A percentile compares a stretch with the other conserved stretches of the same genome.
Evolutionary conservation across 1,140 invertebrate genomes (phyloP).

Genomic region (Cataglyphis hispanica): DNA sequence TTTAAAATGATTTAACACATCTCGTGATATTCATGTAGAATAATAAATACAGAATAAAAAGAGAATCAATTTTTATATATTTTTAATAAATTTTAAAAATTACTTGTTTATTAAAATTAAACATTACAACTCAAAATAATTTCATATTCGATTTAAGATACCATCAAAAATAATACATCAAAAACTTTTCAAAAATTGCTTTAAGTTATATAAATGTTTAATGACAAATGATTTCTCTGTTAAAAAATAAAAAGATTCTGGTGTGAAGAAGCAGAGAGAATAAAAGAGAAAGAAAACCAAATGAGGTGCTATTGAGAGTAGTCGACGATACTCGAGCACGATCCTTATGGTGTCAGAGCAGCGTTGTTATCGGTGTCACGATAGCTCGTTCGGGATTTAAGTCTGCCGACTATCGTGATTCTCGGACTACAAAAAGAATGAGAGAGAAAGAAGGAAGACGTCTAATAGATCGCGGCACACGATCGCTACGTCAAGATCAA

Average conservation of each 20-base stretch:
- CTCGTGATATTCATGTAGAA: background rate
- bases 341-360: conserved; percentile 11
- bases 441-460: background rate
- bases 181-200: background rate
- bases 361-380: conserved; percentile 35
- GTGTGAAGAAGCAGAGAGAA: conserved; percentile 12
- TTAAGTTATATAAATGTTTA: conserved; percentile 26
- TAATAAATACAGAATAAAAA: background rate
- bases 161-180: background rate
- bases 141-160: background rate
- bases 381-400: conserved; percentile 66
- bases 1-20: background rate
- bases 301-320: conserved; percentile 25
- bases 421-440: background rate
- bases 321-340: conserved; percentile 54
- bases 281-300: conserved; percentile 8
- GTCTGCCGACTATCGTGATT: conserved; percentile 48
- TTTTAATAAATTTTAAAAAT: background rate
- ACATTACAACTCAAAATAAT: background rate
- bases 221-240: background rate
- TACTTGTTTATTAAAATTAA: background rate
- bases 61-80: background rate
- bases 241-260: conserved; percentile 1
- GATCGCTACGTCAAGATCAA: conserved; percentile 14
- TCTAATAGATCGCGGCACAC: conserved; percentile 39